phyloP scores from a whole-genome alignment of 2,113 vertebrate genomes.

The Burhinus bistriatus region DNA sequence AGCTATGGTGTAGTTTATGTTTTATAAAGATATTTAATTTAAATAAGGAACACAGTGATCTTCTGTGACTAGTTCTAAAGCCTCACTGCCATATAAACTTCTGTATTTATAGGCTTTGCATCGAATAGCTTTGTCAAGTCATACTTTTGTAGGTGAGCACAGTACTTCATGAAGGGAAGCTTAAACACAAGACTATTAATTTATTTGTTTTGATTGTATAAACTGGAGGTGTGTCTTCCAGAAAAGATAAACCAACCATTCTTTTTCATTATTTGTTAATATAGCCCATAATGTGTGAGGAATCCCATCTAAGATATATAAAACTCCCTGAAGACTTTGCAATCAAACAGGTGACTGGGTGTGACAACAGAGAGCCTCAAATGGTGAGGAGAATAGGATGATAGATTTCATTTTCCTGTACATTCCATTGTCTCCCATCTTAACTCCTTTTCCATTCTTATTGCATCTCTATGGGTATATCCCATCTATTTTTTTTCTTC shows the following conservation, averaged over 20 bases:
- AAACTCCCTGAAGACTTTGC: neutral
- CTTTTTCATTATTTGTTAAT: neutral
- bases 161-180: neutral
- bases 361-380: neutral
- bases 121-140: neutral
- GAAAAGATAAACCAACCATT: neutral
- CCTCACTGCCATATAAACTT: neutral
- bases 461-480: neutral
- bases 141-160: neutral
- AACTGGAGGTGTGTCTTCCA: neutral
- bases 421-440: neutral
- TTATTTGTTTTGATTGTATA: neutral
- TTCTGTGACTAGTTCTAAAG: slow-evolving; percentile 7
- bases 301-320: neutral
- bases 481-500: neutral
- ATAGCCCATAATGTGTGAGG: neutral
- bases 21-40: neutral
- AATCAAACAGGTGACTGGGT: neutral
- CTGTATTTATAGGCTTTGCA: neutral
- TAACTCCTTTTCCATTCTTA: neutral
- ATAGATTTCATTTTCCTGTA: neutral
- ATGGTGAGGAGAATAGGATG: neutral
- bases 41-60: neutral
- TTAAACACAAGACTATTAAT: neutral
- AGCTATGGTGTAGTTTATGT: neutral